Percentiles rank a stretch among this genome's conserved stretches.
Conservation (phyloP, 2,113 vertebrate genomes). For the Grantiella picta region DNA sequence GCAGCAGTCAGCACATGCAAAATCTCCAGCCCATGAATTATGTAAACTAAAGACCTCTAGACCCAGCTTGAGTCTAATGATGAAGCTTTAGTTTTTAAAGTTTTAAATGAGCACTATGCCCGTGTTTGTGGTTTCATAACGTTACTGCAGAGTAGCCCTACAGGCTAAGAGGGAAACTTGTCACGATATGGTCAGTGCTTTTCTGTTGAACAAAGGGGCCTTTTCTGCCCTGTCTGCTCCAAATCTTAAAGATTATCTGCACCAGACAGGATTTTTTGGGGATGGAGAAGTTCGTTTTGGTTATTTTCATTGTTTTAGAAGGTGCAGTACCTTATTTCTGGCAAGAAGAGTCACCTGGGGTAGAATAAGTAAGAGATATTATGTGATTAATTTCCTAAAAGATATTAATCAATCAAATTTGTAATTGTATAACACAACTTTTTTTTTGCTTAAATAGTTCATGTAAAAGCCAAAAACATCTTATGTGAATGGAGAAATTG, state of each 20-base stretch:
- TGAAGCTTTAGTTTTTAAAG: not conserved
- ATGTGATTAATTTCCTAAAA: not conserved
- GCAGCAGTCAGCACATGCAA: slow-evolving; percentile 8
- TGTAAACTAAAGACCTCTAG: slow-evolving; percentile 22
- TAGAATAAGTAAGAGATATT: not conserved
- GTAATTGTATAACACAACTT: not conserved
- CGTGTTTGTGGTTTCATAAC: not conserved
- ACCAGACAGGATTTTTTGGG: not conserved
- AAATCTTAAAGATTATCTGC: not conserved
- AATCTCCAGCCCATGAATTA: slow-evolving; percentile 20
- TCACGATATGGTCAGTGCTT: rapidly evolving
- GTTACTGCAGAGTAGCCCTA: not conserved
- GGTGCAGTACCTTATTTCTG: rapidly evolving
- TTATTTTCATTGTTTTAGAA: not conserved
- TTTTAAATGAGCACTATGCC: not conserved
- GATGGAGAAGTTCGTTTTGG: not conserved
- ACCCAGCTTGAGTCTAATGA: not conserved
- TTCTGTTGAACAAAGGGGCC: rapidly evolving
- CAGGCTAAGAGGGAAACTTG: not conserved
- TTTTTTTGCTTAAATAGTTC: not conserved
- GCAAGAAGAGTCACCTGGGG: not conserved
- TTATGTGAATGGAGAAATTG: not conserved
- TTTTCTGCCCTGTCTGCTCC: not conserved
- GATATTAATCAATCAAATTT: not conserved
- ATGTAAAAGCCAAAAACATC: not conserved